Conservation (phyloP, 2,888 invertebrate genomes). For the Plebejus anna region DNA sequence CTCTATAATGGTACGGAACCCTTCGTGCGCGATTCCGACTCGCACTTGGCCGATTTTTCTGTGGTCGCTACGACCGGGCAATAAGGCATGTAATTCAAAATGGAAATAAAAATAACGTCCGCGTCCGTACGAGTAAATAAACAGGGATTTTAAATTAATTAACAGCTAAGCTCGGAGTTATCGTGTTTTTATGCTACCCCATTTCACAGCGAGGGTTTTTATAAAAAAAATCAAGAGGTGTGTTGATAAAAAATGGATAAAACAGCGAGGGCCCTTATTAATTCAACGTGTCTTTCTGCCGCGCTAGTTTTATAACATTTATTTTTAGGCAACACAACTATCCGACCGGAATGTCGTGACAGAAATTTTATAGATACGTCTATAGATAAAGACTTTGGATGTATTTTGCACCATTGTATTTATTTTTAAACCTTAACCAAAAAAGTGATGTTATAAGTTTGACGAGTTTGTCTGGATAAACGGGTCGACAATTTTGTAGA, state of each 20-base stretch:
- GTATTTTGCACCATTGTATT: no score
- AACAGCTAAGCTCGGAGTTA: neutral
- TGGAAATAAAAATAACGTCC: neutral
- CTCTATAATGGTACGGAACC: no score
- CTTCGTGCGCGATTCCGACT: no score
- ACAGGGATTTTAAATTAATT: neutral
- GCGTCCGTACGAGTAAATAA: neutral
- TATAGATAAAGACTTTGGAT: neutral
- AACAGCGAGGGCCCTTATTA: neutral
- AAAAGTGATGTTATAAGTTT: no score
- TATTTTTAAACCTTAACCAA: no score
- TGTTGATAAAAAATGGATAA: neutral
- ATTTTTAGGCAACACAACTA: neutral
- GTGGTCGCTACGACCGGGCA: no score
- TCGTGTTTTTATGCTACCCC: neutral
- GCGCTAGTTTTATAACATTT: conserved; percentile 2
- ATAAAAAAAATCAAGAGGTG: neutral
- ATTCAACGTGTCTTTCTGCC: neutral
- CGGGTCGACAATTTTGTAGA: no score
- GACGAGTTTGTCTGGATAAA: no score
- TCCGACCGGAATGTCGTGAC: neutral
- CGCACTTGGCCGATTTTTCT: no score
- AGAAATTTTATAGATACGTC: neutral
- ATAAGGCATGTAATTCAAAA: no score
- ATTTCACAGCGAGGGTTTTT: neutral